Evolutionary conservation across 2,797 vertebrate genomes (phyloP), one percentile per base, ranked within the genome.

Genomic region (Zenarchopterus dispar): DNA sequence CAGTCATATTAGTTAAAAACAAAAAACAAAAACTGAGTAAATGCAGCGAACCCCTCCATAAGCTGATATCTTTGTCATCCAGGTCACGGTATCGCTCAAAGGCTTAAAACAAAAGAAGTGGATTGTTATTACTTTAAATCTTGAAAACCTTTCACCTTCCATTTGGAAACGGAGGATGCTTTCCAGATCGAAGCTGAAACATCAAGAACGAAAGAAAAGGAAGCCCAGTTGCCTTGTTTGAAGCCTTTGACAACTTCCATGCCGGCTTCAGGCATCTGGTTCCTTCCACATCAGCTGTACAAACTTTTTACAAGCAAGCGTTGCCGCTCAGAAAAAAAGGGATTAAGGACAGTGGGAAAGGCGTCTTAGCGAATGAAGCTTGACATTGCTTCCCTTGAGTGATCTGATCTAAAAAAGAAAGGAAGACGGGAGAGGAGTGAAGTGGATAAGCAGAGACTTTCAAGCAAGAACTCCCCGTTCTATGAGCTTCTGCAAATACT

Each of bases 361-460:
- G 68, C 61, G 23, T 71, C 60, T 69, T n/a, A 48, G 80, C 87
- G 82, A 91, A 87, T 84, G 80, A 86, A 90, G 82, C 84, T 78
- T 84, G 87, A 85, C 83, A 83, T 76, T 36, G 67, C 77, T 63
- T 80, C 85, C 84, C 87, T 58, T 39, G 84, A 78, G 89, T 67
- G 69, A 81, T 70, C 50, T 77, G 81, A 85, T 86, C 76, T 80
- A 80, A 84, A 88, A 88, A 86, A 66, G 63, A 72, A 55, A 61
- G 55, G 62, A 75, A 69, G 75, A 67, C 62, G 53, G 70, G 73
- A 84, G 70, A 65, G 74, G 77, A 83, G 80, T 50, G 46, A 56
- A 87, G 85, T 75, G 79, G 85, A 91, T 89, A 78, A 88, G 82
- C 75, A 66, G 73, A 81, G 52, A 77, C 86, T 88, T 87, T 85